Percentiles rank a stretch among this genome's conserved stretches.
These are phyloP conservation scores for Mastacembelus armatus DNA, from an alignment of 2,797 vertebrate species.

Conservation along the genomic window DNA sequence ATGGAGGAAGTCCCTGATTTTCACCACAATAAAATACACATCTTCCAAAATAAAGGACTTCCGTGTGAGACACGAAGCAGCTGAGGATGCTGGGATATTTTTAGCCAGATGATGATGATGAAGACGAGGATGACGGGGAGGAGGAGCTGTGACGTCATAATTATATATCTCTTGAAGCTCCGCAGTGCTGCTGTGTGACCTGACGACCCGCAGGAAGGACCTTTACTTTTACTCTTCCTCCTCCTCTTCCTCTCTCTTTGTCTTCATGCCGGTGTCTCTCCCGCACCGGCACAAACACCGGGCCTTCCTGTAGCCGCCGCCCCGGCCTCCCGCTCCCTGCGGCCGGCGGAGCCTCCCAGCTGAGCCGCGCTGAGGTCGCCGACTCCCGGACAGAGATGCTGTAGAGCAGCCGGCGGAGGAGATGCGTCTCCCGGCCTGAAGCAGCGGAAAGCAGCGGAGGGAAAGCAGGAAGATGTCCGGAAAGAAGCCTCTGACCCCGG, in stretches of 20 bases:
- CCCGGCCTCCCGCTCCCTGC: constrained; percentile 34
- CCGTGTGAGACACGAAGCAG: constrained; percentile 21
- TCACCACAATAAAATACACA: neutral
- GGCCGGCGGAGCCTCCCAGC: constrained; percentile 42
- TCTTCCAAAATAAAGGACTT: constrained; percentile 26
- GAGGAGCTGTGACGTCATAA: constrained; percentile 47
- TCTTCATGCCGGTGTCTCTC: constrained; percentile 26
- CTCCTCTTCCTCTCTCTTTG: neutral
- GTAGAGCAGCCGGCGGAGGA: constrained; percentile 38
- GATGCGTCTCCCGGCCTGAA: constrained; percentile 45
- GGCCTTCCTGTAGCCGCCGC: constrained; percentile 52
- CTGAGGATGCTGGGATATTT: constrained; percentile 43
- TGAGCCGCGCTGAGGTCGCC: constrained; percentile 42
- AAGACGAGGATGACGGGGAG: constrained; percentile 31
- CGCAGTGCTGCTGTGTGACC: constrained; percentile 46
- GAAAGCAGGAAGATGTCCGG: constrained; percentile 83
- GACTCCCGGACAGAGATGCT: constrained; percentile 34
- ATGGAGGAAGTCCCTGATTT: no score
- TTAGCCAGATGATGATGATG: constrained; percentile 30
- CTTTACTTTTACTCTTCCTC: constrained; percentile 5
- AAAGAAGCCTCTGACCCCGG: constrained; percentile 89
- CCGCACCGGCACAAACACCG: constrained; percentile 13
- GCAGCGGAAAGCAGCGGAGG: constrained; percentile 17
- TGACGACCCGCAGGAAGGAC: constrained; percentile 1
- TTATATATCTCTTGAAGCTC: neutral